These are phyloP conservation scores for Stenotaenia linearis DNA, from an alignment of 2,888 invertebrate species.

Conservation along the genomic window DNA sequence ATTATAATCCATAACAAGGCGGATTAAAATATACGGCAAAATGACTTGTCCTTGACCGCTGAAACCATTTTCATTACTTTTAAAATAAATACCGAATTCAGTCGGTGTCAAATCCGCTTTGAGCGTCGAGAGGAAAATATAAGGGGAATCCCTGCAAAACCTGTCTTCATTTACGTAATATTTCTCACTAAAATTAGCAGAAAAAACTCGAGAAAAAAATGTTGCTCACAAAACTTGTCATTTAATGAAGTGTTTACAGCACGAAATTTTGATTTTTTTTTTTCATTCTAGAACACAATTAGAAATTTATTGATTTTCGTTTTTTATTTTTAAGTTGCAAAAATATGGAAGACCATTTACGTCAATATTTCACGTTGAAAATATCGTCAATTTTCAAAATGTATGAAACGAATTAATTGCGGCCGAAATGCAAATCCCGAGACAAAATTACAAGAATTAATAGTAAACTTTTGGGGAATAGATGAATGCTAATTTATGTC, in stretches of 20 bases:
- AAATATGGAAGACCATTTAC: too few relatives aligned
- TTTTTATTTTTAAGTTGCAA: too few relatives aligned
- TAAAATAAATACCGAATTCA: neutral
- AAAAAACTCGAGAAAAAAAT: too few relatives aligned
- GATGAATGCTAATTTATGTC: too few relatives aligned
- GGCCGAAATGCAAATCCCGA: neutral
- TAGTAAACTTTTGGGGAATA: too few relatives aligned
- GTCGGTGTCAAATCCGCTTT: neutral
- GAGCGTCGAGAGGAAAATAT: neutral
- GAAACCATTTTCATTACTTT: neutral
- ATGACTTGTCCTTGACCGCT: constrained; percentile 1
- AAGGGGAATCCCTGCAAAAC: neutral
- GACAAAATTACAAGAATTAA: neutral
- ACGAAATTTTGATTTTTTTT: neutral
- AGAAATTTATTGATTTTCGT: too few relatives aligned
- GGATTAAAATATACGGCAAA: neutral
- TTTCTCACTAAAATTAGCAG: too few relatives aligned
- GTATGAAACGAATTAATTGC: neutral
- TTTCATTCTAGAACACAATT: too few relatives aligned
- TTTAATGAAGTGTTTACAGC: too few relatives aligned
- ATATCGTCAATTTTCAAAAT: neutral
- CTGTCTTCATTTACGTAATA: neutral
- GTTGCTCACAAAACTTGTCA: neutral
- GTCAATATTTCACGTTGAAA: too few relatives aligned
- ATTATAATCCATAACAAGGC: neutral